Conservation (phyloP, 2,888 invertebrate species). For the Muschampia plurimacula region DNA sequence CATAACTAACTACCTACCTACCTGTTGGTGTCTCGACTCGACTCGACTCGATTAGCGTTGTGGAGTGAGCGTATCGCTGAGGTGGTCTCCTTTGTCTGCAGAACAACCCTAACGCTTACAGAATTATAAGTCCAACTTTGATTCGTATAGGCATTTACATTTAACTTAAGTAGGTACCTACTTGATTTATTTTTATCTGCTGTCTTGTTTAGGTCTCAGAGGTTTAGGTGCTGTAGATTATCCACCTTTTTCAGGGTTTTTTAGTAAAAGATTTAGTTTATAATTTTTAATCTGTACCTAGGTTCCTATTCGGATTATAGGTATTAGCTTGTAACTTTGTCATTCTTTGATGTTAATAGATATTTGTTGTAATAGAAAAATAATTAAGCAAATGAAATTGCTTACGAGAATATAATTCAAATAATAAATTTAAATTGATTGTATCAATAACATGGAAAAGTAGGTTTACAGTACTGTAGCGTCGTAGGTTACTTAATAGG, state of each 20-base stretch:
- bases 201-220: not conserved
- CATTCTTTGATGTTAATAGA: too few relatives aligned
- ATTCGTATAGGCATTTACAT: conserved; percentile 22
- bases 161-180: not conserved
- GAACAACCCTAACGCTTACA: conserved; percentile 32
- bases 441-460: conserved; percentile 5
- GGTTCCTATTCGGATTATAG: not conserved
- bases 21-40: conserved; percentile 25
- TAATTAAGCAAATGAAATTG: too few relatives aligned
- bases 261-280: too few relatives aligned
- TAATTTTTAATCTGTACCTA: too few relatives aligned
- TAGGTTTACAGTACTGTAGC: not conserved
- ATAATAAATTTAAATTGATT: too few relatives aligned
- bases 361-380: too few relatives aligned
- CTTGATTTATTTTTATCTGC: not conserved
- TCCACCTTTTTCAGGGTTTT: too few relatives aligned
- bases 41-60: not conserved
- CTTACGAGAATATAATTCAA: too few relatives aligned
- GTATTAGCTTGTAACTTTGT: not conserved
- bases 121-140: conserved; percentile 30
- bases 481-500: not conserved
- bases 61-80: conserved; percentile 36
- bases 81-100: conserved; percentile 44
- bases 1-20: not conserved
- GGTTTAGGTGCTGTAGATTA: too few relatives aligned